Base-by-base conservation (phyloP, 2,113 vertebrate species). In the Colinus virginianus region DNA sequence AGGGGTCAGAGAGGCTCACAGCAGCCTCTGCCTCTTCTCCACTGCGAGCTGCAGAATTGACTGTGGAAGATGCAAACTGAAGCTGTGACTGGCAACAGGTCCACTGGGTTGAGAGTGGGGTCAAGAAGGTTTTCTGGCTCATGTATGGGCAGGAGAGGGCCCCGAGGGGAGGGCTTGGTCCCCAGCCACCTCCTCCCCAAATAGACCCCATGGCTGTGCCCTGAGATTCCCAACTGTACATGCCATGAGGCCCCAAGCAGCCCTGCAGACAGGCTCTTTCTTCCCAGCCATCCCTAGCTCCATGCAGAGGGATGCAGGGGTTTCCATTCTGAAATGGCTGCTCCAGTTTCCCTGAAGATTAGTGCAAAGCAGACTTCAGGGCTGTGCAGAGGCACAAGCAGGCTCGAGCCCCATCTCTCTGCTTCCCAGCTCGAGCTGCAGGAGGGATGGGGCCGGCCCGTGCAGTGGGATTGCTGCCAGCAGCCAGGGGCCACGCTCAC, bases 261-360 rank as follows among this genome's bases (percentile, higher is more conserved):
- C 46, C 32, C 1, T 1, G 45, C 34, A 90, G 75, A 48, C n/a
- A 53, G 59, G 40, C 59, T 79, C 25, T 74, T 0, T 0, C n/a
- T 91, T 74, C 55, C 63, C 53, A 82, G 23, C 49, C 25, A 56
- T n/a, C 53, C 26, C 78, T 56, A 3, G 4, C 56, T 90, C 76
- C 79, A 32, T 15, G 10, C 9, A 2, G n/a, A 76, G 70, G 40
- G 67, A 70, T 53, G 30, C 36, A 23, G 81, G 36, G 45, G 87
- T 77, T 87, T 83, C 46, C 62, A 42, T 13, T 17, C 70, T 48
- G 32, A 94, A 66, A 53, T 82, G 49, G 84, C 82, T 89, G 62
- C 38, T 75, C 74, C 17, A 19, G 78, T 49, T 93, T 64, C 63
- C 81, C 81, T 62, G 55, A 66, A 77, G 81, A 87, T 40, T 74